Conservation (phyloP, 2,888 invertebrate species). For the Erebia epiphron region DNA sequence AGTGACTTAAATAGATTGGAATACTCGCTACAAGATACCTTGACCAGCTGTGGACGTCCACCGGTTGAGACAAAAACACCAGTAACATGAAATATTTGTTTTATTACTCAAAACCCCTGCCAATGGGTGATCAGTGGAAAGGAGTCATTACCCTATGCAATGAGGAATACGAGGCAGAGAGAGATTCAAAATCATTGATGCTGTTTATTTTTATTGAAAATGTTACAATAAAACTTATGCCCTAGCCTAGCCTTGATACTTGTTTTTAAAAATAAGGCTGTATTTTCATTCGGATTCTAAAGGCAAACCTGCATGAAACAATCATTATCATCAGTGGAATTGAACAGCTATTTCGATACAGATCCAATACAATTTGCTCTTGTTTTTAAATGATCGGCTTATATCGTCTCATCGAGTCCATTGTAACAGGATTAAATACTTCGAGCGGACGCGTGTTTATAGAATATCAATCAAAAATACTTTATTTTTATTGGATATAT, state of each 20-base stretch:
- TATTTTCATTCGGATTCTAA: neutral
- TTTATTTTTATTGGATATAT: constrained; percentile 47
- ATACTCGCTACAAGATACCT: too few relatives aligned
- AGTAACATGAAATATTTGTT: too few relatives aligned
- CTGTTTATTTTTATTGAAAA: neutral
- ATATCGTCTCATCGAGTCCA: constrained; percentile 71
- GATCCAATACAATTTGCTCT: constrained; percentile 48
- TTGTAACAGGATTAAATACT: constrained; percentile 73
- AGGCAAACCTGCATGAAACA: constrained; percentile 11
- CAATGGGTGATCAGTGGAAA: neutral
- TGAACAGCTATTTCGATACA: constrained; percentile 18
- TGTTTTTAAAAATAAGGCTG: too few relatives aligned
- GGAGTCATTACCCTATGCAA: neutral
- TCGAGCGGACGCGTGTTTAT: constrained; percentile 70
- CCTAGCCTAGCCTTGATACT: too few relatives aligned
- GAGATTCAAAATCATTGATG: too few relatives aligned
- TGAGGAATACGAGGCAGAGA: neutral
- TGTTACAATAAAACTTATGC: too few relatives aligned
- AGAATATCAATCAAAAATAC: constrained; percentile 60
- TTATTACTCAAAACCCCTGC: too few relatives aligned
- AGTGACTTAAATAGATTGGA: too few relatives aligned
- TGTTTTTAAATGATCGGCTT: constrained; percentile 74
- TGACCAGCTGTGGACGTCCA: too few relatives aligned
- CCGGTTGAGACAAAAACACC: too few relatives aligned
- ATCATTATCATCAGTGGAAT: constrained; percentile 17